Evolutionary conservation across 2,797 vertebrate genomes (phyloP), one percentile per base, ranked within the genome.

Genomic region (Balearica regulorum): DNA sequence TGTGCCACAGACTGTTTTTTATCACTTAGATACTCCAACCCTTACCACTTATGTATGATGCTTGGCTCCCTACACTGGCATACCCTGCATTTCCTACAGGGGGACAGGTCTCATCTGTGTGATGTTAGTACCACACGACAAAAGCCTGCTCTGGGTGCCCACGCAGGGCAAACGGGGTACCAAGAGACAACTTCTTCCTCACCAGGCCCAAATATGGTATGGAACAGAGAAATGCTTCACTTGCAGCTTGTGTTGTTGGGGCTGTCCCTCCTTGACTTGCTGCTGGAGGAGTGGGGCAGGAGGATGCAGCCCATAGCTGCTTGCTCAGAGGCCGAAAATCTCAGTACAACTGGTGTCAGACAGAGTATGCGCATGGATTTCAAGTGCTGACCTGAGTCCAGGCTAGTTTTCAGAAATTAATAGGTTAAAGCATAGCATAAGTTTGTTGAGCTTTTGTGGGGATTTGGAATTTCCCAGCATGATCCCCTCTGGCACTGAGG

Each of bases 391-490:
- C n/a, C 35, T 72, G 73, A 66, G 92, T 49, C 39, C 48, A 5
- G 6, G 15, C 12, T 2, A 49, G n/a, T 82, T 88, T 84, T 86
- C 62, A 83, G 93, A 91, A 96, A 88, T 86, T 64, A 96, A 87
- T 14, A 82, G 79, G 58, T 84, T 95, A 51, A 94, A 86, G 58
- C 3, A 2, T 33, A 88, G 43, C 48, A 46, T 81, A 53, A 62
- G 7, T 97, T 91, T 79, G n/a, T 84, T 94, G 91, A 96, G 58
- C 66, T 89, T 62, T 86, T 82, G 43, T 1, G 10, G 51, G 62
- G 89, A 96, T 94, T 93, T 96, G 60, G 79, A 87, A 86, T 91
- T 96, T 97, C 89, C 87, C 73, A 87, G 69, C 6, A 29, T 82
- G 84, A 93, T 94, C 76, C 76, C 58, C 55, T 18, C 62, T 83